Evolutionary conservation across 2,113 vertebrate genomes (phyloP).

Genomic region (Sigmodon hispidus): DNA sequence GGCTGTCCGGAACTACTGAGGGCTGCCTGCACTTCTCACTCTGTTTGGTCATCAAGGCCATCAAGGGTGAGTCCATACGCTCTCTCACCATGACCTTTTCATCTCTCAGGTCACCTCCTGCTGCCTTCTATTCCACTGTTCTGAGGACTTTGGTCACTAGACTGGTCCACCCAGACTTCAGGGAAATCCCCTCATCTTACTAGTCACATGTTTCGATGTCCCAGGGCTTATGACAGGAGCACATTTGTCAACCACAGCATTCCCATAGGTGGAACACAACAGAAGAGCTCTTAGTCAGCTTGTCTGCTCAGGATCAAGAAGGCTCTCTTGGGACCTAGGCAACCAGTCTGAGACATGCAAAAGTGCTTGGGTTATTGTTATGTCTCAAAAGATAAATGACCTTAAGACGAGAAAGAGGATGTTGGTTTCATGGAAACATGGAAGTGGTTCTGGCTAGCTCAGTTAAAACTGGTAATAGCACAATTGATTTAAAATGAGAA

Average conservation of each 20-base stretch:
- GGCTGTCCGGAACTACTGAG: neutral
- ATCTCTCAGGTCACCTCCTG: neutral
- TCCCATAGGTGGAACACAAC: neutral
- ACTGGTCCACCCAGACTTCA: neutral
- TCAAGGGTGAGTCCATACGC: neutral
- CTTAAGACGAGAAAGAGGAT: neutral
- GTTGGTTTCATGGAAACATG: neutral
- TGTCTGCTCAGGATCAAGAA: neutral
- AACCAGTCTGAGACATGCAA: neutral
- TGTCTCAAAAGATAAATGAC: neutral
- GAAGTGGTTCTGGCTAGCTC: neutral
- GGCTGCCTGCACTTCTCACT: neutral
- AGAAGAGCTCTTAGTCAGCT: neutral
- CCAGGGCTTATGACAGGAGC: neutral
- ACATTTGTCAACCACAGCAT: neutral
- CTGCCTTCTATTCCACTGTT: neutral
- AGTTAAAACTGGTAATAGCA: neutral
- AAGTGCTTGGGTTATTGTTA: neutral
- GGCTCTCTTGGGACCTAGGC: neutral
- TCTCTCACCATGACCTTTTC: too few relatives aligned
- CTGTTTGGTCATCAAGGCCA: neutral
- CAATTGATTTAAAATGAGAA: slow-evolving; percentile 11
- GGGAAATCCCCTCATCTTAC: neutral
- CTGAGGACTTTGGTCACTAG: neutral
- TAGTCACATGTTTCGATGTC: neutral